Evolutionary conservation across 2,113 vertebrate genomes (phyloP).

Genomic region (Ovibos moschatus): DNA sequence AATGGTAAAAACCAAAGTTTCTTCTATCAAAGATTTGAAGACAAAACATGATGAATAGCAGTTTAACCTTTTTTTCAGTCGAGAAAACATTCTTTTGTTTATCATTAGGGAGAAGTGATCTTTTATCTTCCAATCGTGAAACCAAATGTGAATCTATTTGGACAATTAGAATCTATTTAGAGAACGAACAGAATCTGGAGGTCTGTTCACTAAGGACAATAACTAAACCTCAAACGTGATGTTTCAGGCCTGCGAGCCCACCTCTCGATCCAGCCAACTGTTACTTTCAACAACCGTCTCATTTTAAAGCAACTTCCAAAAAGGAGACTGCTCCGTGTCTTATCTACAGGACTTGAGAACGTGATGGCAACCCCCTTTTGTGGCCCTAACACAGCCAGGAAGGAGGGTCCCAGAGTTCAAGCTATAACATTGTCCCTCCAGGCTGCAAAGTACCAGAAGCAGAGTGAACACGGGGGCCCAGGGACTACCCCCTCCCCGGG

Average conservation of each 20-base stretch:
- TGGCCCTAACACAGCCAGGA: not conserved
- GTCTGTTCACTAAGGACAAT: not conserved
- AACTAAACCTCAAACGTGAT: not conserved
- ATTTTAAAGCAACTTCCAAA: not conserved
- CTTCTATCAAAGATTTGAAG: slow-evolving; percentile 79
- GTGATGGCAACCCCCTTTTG: not conserved
- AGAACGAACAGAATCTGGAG: not conserved
- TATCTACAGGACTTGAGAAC: not conserved
- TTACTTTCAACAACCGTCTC: not conserved
- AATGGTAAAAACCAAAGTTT: slow-evolving; percentile 81
- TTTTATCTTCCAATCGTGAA: slow-evolving; percentile 77
- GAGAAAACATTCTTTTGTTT: slow-evolving; percentile 81
- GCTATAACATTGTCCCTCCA: not conserved
- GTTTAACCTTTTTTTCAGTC: slow-evolving; percentile 73
- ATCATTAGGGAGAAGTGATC: slow-evolving; percentile 76
- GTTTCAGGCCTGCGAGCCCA: not conserved
- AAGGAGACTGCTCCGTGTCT: not conserved
- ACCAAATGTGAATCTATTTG: not conserved
- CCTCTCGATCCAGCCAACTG: not conserved
- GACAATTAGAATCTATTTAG: not conserved
- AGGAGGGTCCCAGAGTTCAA: not conserved
- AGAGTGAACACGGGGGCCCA: not conserved
- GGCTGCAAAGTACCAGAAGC: not conserved
- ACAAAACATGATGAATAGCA: slow-evolving; percentile 75
- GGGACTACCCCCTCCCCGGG: accelerated